Percentiles rank a stretch among this genome's conserved stretches.
These are phyloP conservation scores for Caprella mutica DNA, from an alignment of 2,888 invertebrate species.

Conservation along the genomic window DNA sequence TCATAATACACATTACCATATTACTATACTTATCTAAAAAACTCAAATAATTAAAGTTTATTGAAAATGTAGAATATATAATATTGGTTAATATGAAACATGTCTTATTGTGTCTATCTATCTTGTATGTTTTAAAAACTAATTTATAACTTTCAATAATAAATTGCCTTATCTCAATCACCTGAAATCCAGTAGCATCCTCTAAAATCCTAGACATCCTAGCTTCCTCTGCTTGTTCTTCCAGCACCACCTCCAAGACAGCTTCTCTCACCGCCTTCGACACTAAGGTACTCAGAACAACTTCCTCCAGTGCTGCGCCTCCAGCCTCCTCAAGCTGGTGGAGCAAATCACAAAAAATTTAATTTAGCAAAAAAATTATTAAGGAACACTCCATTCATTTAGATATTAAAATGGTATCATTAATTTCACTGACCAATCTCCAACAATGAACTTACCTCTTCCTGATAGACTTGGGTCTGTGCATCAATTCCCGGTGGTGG, in stretches of 20 bases:
- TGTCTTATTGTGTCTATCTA: not conserved
- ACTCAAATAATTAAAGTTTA: too few species aligned
- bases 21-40: too few species aligned
- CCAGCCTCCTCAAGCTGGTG: conserved; percentile 12
- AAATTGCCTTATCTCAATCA: not conserved
- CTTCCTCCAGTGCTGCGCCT: conserved; percentile 11
- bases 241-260: conserved; percentile 15
- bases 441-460: conserved; percentile 11
- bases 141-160: not conserved
- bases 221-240: conserved; percentile 16
- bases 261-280: conserved; percentile 14
- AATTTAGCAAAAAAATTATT: too few species aligned
- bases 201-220: conserved; percentile 5
- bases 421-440: not conserved
- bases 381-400: too few species aligned
- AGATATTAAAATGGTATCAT: not conserved
- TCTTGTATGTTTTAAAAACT: not conserved
- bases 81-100: too few species aligned
- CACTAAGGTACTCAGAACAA: conserved; percentile 12
- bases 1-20: too few species aligned
- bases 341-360: too few species aligned
- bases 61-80: too few species aligned
- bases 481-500: conserved; percentile 11
- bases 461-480: conserved; percentile 19
- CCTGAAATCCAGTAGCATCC: not conserved